phyloP scores from a whole-genome alignment of 1,140 invertebrate genomes.

The Zaprionus lachaisei region DNA sequence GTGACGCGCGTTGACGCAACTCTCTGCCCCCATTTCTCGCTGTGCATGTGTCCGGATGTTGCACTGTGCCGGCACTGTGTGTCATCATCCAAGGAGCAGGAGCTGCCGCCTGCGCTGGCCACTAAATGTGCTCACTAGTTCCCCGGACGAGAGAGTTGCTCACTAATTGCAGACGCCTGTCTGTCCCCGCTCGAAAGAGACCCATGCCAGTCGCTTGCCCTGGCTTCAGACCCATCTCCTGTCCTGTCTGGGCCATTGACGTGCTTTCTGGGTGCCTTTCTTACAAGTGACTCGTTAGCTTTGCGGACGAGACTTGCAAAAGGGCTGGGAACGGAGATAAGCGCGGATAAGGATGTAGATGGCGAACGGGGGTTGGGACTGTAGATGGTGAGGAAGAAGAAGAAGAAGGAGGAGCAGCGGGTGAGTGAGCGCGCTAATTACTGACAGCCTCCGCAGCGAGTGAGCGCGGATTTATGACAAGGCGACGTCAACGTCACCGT shows the following conservation, averaged over 20 bases:
- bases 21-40: neutral
- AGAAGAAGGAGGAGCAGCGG: constrained; percentile 30
- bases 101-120: constrained; percentile 26
- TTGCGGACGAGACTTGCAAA: constrained; percentile 38
- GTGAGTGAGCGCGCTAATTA: constrained; percentile 71
- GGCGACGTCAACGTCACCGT: constrained; percentile 55
- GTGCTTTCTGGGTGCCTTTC: constrained; percentile 42
- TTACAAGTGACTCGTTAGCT: constrained; percentile 78
- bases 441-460: constrained; percentile 56
- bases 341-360: neutral
- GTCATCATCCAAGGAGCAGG: constrained; percentile 26
- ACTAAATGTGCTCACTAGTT: constrained; percentile 64
- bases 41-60: constrained; percentile 22
- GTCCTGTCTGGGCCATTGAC: constrained; percentile 21
- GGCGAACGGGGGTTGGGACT: neutral
- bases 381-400: too few relatives aligned
- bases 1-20: neutral
- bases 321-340: neutral
- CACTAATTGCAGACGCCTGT: constrained; percentile 75
- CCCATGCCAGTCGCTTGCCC: neutral
- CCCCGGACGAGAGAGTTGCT: constrained; percentile 46
- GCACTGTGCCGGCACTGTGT: constrained; percentile 56
- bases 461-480: constrained; percentile 74
- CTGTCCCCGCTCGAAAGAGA: constrained; percentile 10
- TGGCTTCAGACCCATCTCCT: neutral